Evolutionary conservation across 1,140 invertebrate genomes (phyloP).

Genomic region (Apolygus lucorum): DNA sequence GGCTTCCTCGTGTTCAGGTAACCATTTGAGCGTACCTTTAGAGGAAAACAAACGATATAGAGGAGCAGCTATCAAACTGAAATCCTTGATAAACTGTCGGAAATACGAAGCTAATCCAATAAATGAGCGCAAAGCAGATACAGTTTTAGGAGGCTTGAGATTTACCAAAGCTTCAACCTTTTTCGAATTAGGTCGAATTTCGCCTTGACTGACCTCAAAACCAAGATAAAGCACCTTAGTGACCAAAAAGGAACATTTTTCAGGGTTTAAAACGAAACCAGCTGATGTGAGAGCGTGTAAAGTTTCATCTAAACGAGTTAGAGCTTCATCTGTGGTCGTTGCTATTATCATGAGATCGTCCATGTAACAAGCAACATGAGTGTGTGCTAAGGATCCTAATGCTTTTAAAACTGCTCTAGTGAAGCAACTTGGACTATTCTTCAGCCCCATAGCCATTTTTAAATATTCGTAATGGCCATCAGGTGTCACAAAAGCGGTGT

Average conservation of each 20-base stretch:
- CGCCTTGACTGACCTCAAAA: constrained; percentile 30
- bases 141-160: constrained; percentile 32
- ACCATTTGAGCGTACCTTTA: constrained; percentile 9
- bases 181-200: constrained; percentile 29
- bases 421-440: constrained; percentile 41
- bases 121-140: constrained; percentile 32
- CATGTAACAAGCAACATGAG: background rate
- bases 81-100: constrained; percentile 35
- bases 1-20: constrained; percentile 2
- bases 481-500: no score
- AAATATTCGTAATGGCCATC: constrained; percentile 40
- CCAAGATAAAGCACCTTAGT: constrained; percentile 34
- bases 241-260: constrained; percentile 37
- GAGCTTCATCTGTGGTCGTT: constrained; percentile 16
- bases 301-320: constrained; percentile 8
- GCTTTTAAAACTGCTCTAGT: constrained; percentile 37
- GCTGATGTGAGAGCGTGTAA: constrained; percentile 12
- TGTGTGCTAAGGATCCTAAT: background rate
- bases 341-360: background rate
- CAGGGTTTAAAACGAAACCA: constrained; percentile 23
- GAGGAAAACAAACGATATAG: constrained; percentile 22
- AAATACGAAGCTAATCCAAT: constrained; percentile 36
- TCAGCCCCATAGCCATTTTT: constrained; percentile 42
- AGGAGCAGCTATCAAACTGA: constrained; percentile 32
- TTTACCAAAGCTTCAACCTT: constrained; percentile 28